A percentile compares a stretch with the other conserved stretches of the same genome.
Evolutionary conservation across 2,113 vertebrate genomes (phyloP).

Genomic region (Labeo rohita): DNA sequence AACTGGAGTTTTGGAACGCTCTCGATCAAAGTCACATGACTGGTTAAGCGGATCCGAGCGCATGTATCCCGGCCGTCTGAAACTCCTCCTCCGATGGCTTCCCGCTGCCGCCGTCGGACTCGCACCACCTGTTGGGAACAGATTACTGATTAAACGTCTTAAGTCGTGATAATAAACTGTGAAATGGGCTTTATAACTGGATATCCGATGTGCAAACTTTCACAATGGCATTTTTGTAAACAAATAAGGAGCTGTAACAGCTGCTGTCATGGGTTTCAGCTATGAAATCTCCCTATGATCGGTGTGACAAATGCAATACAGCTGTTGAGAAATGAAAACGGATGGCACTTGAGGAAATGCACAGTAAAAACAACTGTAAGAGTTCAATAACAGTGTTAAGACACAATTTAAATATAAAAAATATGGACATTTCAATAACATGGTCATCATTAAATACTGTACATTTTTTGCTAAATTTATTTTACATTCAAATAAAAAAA

Average conservation of each 20-base stretch:
- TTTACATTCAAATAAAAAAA: too few relatives aligned
- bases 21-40: constrained; percentile 41
- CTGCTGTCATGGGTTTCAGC: not conserved
- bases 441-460: not conserved
- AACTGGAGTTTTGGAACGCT: constrained; percentile 43
- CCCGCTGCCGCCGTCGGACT: constrained; percentile 61
- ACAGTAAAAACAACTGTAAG: not conserved
- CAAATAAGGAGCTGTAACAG: not conserved
- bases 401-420: not conserved
- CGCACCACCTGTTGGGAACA: constrained; percentile 65
- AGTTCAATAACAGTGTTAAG: not conserved
- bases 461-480: too few relatives aligned
- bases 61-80: constrained; percentile 82
- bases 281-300: not conserved
- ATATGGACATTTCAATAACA: not conserved
- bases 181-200: constrained; percentile 42
- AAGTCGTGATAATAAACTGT: constrained; percentile 41
- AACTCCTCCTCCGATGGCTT: constrained; percentile 70
- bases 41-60: constrained; percentile 67
- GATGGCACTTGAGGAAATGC: not conserved
- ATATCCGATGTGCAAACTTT: not conserved
- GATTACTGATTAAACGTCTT: constrained; percentile 69
- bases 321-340: not conserved
- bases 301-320: not conserved
- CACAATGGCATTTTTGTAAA: constrained; percentile 4